Percentiles rank a stretch among this genome's conserved stretches.
These are phyloP conservation scores for Malurus leucopterus DNA, from an alignment of 2,797 vertebrate genomes.

Conservation along the genomic window DNA sequence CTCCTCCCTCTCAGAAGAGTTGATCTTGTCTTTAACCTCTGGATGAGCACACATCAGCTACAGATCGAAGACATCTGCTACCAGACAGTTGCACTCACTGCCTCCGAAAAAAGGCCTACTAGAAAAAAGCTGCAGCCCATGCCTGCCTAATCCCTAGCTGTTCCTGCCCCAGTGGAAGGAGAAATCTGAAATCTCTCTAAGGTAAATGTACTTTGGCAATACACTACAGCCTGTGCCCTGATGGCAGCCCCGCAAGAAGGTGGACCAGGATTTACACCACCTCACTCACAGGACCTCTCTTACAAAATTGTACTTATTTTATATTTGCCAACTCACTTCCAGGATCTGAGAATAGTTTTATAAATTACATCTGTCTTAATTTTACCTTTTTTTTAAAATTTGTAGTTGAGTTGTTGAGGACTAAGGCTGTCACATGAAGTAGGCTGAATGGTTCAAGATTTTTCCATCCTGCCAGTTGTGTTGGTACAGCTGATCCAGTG, in stretches of 20 bases:
- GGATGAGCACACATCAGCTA: not conserved
- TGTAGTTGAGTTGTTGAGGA: not conserved
- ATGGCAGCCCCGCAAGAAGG: not conserved
- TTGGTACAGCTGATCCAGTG: not conserved
- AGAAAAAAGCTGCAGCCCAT: not conserved
- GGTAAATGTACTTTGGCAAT: not conserved
- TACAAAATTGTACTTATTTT: not conserved
- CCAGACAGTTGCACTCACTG: not conserved
- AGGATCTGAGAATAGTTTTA: conserved; percentile 66
- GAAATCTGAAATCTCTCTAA: not conserved
- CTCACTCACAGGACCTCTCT: conserved; percentile 29
- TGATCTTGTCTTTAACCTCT: not conserved
- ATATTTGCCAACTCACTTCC: not conserved
- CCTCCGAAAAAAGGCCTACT: not conserved
- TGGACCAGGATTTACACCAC: conserved; percentile 34
- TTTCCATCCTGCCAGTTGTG: conserved; percentile 7
- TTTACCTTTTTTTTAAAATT: conserved; percentile 8
- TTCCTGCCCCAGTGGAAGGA: not conserved
- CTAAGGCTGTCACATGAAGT: not conserved
- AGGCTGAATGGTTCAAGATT: not conserved
- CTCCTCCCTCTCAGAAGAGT: not conserved
- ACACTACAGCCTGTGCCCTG: not conserved
- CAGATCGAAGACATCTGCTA: not conserved
- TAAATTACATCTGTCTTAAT: conserved; percentile 64
- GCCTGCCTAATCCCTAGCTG: not conserved